A percentile compares a stretch with the other conserved stretches of the same genome.
Conservation (phyloP, 2,888 invertebrate species). For the Pimpla rufipes region DNA sequence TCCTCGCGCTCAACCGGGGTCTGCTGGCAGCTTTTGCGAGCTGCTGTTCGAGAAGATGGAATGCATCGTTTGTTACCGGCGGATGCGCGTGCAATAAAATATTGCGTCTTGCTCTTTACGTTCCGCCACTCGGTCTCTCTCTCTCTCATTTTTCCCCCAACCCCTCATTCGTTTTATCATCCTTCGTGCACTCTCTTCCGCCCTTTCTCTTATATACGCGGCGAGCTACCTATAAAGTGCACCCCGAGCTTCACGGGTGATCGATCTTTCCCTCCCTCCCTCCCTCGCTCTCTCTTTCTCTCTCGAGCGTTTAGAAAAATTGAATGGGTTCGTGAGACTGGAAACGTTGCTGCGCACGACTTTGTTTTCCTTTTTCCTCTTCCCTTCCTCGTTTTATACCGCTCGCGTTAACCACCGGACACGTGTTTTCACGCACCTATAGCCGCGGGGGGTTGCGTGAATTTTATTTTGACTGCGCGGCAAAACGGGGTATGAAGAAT, state of each 20-base stretch:
- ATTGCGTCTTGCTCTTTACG: conserved; percentile 48
- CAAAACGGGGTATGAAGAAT: not conserved
- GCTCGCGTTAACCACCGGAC: conserved; percentile 19
- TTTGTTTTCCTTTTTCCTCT: not conserved
- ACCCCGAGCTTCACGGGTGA: conserved; percentile 26
- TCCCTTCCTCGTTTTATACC: conserved; percentile 2
- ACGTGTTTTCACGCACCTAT: conserved; percentile 18
- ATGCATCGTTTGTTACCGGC: conserved; percentile 54
- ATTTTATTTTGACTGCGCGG: conserved; percentile 4
- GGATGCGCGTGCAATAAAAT: conserved; percentile 57
- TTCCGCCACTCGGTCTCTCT: conserved; percentile 15
- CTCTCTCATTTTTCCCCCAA: conserved; percentile 19
- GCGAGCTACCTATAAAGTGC: conserved; percentile 6
- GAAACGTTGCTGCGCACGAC: conserved; percentile 26
- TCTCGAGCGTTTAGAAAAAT: conserved; percentile 48
- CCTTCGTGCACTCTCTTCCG: conserved; percentile 19
- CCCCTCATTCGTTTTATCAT: conserved; percentile 27
- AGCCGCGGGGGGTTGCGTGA: not conserved
- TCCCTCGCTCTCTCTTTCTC: too few species aligned
- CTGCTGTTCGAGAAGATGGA: conserved; percentile 50
- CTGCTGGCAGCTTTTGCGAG: conserved; percentile 29
- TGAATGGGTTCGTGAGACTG: conserved; percentile 31
- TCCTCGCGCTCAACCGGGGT: conserved; percentile 12
- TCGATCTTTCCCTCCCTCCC: conserved; percentile 62
- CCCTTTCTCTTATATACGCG: not conserved